Conservation (phyloP, 2,888 invertebrate genomes). For the Meandrusa payeni region DNA sequence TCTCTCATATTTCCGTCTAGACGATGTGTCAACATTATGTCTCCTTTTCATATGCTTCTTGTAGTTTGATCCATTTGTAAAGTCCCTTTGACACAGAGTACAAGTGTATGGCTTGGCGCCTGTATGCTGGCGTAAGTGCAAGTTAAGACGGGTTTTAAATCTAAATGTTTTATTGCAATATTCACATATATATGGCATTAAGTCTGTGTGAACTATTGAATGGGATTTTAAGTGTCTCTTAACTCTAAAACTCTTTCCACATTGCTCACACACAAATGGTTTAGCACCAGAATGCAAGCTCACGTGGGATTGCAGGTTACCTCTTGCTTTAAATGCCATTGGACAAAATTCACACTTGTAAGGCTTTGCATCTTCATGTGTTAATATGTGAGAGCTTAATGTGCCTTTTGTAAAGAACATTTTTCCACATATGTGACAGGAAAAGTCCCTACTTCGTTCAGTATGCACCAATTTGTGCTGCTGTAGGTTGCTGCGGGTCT, state of each 20-base stretch:
- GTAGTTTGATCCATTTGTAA: slow-evolving; percentile 72
- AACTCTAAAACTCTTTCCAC: slow-evolving; percentile 67
- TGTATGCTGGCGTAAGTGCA: slow-evolving; percentile 70
- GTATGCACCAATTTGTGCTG: slow-evolving; percentile 69
- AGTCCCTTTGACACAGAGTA: slow-evolving; percentile 62
- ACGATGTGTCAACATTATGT: slow-evolving; percentile 66
- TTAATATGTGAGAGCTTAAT: slow-evolving; percentile 62
- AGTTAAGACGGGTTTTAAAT: slow-evolving; percentile 66
- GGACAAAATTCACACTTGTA: slow-evolving; percentile 70
- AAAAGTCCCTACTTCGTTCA: slow-evolving; percentile 63
- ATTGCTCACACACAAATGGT: slow-evolving; percentile 72
- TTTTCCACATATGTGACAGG: slow-evolving; percentile 71
- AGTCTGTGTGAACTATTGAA: slow-evolving; percentile 69
- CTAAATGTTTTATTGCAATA: slow-evolving; percentile 69
- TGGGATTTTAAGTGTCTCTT: slow-evolving; percentile 73
- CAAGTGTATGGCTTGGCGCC: slow-evolving; percentile 71
- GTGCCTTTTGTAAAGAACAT: slow-evolving; percentile 75
- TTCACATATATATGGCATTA: slow-evolving; percentile 65
- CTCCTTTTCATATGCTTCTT: slow-evolving; percentile 73
- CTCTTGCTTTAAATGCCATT: slow-evolving; percentile 62
- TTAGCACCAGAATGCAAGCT: slow-evolving; percentile 64
- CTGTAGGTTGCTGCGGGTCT: slow-evolving; percentile 57
- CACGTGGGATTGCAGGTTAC: slow-evolving; percentile 64
- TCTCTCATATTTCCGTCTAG: slow-evolving; percentile 20
- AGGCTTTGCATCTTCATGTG: slow-evolving; percentile 63